Evolutionary conservation across 2,888 invertebrate species (phyloP).

Genomic region (Exocentrus adspersus): DNA sequence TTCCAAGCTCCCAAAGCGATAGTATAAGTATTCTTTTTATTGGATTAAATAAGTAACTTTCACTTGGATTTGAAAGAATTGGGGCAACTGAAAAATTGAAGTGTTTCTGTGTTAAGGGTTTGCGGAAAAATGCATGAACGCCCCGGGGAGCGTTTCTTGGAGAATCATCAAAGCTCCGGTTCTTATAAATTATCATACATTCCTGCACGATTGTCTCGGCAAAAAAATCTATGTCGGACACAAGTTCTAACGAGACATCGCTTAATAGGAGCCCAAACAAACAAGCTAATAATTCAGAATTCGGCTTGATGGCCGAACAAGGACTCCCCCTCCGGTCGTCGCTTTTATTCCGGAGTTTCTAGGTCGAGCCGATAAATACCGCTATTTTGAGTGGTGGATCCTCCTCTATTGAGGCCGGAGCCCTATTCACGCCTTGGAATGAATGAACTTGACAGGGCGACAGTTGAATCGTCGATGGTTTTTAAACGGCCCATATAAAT

Average conservation of each 20-base stretch:
- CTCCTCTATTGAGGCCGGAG: no score
- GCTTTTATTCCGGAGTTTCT: neutral
- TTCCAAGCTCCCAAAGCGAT: neutral
- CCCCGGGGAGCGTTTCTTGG: no score
- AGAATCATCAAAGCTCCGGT: no score
- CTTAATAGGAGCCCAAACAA: neutral
- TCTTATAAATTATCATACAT: no score
- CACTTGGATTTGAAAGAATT: no score
- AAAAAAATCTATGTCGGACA: no score
- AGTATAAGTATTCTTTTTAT: neutral
- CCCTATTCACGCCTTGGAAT: neutral
- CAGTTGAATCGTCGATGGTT: neutral
- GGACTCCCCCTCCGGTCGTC: neutral
- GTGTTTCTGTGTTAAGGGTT: no score
- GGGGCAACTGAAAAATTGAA: no score
- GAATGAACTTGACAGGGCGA: conserved; percentile 1
- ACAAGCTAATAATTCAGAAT: conserved; percentile 2
- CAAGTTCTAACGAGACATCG: neutral
- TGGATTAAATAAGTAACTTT: no score
- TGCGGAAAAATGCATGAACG: no score
- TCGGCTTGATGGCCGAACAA: neutral
- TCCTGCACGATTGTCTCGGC: no score
- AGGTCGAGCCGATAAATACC: neutral
- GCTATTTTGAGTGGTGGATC: neutral
- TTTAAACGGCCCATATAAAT: neutral